phyloP scores from a whole-genome alignment of 2,797 vertebrate genomes.

The Euphonia xanthogaster region DNA sequence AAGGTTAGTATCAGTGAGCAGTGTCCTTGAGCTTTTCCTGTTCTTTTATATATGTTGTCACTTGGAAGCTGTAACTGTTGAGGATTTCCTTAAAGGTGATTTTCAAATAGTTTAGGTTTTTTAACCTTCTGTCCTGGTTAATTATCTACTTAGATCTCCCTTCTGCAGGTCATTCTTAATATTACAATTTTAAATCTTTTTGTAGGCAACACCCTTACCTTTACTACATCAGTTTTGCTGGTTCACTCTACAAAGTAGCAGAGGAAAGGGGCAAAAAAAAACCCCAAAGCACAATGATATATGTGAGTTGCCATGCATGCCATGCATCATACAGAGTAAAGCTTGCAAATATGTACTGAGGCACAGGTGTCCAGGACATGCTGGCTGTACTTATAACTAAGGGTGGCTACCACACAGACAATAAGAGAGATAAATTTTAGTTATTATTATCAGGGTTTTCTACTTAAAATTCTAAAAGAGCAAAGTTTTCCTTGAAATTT shows the following conservation, averaged over 20 bases:
- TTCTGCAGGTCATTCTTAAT: not conserved
- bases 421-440: not conserved
- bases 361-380: not conserved
- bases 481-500: not conserved
- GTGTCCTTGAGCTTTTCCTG: not conserved
- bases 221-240: not conserved
- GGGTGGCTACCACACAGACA: not conserved
- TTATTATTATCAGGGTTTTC: not conserved
- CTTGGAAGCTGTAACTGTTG: not conserved
- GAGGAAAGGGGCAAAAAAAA: not conserved
- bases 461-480: not conserved
- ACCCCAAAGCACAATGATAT: not conserved
- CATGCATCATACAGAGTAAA: not conserved
- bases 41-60: not conserved
- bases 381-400: not conserved
- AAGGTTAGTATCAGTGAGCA: not conserved
- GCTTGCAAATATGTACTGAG: not conserved
- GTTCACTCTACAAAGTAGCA: not conserved
- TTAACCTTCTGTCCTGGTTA: not conserved
- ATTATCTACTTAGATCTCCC: not conserved
- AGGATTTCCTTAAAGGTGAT: not conserved
- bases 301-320: fast-evolving
- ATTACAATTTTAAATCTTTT: not conserved
- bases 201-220: not conserved
- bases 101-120: not conserved